Evolutionary conservation across 2,888 invertebrate genomes (phyloP), one percentile per base, ranked within the genome.

Genomic region (Laothoe populi): DNA sequence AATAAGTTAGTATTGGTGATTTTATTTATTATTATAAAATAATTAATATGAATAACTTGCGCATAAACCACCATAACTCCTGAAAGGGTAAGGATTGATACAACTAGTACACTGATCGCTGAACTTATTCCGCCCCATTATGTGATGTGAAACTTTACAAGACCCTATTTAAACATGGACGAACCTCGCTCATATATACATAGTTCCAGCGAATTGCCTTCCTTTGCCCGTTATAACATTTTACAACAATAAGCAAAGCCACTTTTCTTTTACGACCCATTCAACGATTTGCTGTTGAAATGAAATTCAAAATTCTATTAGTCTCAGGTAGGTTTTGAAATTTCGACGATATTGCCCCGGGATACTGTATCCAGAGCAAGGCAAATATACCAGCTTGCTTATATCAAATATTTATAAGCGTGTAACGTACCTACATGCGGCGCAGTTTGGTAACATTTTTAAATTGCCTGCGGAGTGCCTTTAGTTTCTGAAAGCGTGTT

Each of bases 391-490:
- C 67, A 69, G 73, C 77, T 79, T 74, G 71, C 72, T 72, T 71
- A 74, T 77, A 83, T 90, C 79, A 82, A 90, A 89, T 88, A 90
- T 90, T 87, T 87, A 90, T 85, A 87, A 79, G 80, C 82, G 79
- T 79, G 80, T 81, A 82, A 77, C 71, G 77, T 81, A 77, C 79
- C 78, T 84, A 75, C 71, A 75, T 73, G 75, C 72, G 73, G 78
- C 79, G 77, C 74, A 74, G 77, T 75, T 73, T 74, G 67, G 68
- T 57, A 66, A 75, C 75, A 73, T 81, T 81, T 81, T 79, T 78
- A 77, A 82, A 83, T 78, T 75, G 76, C 71, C 68, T 60, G 75
- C 70, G 49, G 53, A 61, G 60, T 40, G 49, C 49, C 42, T 61
- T 19, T 38, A 69, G 64, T 83, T 73, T 69, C 72, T 70, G 71